Evolutionary conservation across 2,888 invertebrate species (phyloP), one percentile per base, ranked within the genome.

Genomic region (Hyposoter didymator): DNA sequence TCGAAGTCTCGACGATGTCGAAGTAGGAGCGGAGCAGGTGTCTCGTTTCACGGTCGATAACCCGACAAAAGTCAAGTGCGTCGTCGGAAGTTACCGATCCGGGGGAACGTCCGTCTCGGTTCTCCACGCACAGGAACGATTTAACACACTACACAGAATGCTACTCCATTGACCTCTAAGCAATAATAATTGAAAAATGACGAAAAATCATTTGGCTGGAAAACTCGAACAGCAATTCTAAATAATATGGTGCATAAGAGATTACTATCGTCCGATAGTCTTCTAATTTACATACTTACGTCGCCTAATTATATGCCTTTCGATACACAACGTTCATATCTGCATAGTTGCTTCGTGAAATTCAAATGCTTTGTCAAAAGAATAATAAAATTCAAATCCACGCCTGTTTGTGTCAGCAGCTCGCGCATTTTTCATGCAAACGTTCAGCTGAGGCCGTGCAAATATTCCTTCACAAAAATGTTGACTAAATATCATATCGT

Each of bases 41-140:
- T 87, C 87, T 87, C 88, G 88, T 88, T 87, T 87, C 88, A 88
- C 88, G 88, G 88, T 88, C 88, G 87, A 88, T 88, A 88, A 88
- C 88, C 88, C 85, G 87, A 75, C 85, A 85, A 88, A 88, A 88
- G 88, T 88, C 87, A 88, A 88, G 88, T 88, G 88, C 86, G 87
- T 88, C 87, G 87, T 87, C 87, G 87, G 87, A 87, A 87, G 88
- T 87, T 88, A 86, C 85, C 87, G 87, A 88, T 88, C 87, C 86
- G 81, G 84, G 79, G 84, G 45, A 45, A 83, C 87, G 82, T 84
- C 85, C 86, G 88, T 85, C 85, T 85, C 86, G 84, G 64, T 80
- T 80, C 28, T 59, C 72, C 73, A 76, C 76, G 69, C 73, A 75
- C 66, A 59, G 69, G 74, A 45, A 55, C 45, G 28, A 45, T 66